Evolutionary conservation across 2,113 vertebrate species (phyloP), one percentile per base, ranked within the genome.

Genomic region (Lichenostomus cassidix): DNA sequence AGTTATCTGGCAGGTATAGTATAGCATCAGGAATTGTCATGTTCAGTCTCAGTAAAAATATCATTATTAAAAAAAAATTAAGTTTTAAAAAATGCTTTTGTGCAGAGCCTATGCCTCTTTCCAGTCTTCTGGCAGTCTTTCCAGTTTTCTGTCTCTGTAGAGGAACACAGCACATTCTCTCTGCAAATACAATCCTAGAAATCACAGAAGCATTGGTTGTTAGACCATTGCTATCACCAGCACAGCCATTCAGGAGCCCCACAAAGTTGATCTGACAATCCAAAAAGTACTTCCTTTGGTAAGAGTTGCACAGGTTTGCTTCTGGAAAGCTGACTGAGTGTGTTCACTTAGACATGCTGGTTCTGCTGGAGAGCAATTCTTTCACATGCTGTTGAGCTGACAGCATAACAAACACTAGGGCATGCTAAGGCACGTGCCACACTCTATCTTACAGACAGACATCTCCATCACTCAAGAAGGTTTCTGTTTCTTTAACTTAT

Each of bases 271-370:
- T n/a, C 35, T 60, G 55, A 60, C 1, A 20, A 78, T 74, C 59
- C 60, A 78, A 35, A 87, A 81, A 55, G 23, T 18, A 23, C 12
- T 24, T 1, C 13, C 33, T 87, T 70, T 33, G 22, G 39, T 50
- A 25, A 41, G 5, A 88, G 24, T 19, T 4, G 1, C 8, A 47
- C 42, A 52, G 13, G 24, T n/a, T 63, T 19, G 1, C 63, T 89
- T 81, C 81, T 87, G 49, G 74, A 56, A 74, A 87, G 21, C 15
- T 65, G 59, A 5, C 55, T 52, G 41, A 9, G 6, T 42, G 37
- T 17, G 60, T 56, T 87, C 56, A 53, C 19, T 58, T 28, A 15
- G 8, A n/a, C 0, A 0, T 5, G 8, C 0, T 0, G 28, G 4
- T n/a, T 69, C 83, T 69, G 42, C 18, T 42, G 41, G 42, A 42